A percentile compares a stretch with the other conserved stretches of the same genome.
phyloP scores from a whole-genome alignment of 2,797 vertebrate genomes.

The Leuciscus waleckii region DNA sequence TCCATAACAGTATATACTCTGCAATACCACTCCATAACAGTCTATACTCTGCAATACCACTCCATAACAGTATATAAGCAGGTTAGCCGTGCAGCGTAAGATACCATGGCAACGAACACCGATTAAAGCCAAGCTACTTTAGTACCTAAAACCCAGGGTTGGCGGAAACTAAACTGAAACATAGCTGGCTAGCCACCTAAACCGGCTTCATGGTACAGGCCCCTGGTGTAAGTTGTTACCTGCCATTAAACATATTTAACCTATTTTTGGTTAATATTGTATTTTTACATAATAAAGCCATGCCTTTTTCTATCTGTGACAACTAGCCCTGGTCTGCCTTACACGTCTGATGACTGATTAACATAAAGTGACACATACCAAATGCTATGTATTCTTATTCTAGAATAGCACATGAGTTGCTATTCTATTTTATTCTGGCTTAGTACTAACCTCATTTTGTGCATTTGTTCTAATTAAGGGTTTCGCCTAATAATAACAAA shows the following conservation, averaged over 20 bases:
- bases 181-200: too few species aligned
- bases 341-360: background rate
- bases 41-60: too few species aligned
- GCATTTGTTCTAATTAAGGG: constrained; percentile 14
- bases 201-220: too few species aligned
- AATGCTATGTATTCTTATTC: background rate
- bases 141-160: too few species aligned
- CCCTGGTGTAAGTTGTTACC: background rate
- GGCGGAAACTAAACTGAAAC: too few species aligned
- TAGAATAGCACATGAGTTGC: background rate
- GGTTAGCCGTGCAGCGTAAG: too few species aligned
- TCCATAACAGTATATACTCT: too few species aligned
- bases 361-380: background rate
- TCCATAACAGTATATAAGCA: too few species aligned
- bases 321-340: background rate
- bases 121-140: too few species aligned
- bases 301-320: background rate
- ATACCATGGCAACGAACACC: too few species aligned
- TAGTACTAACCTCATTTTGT: constrained; percentile 6
- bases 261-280: background rate
- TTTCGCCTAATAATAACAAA: constrained; percentile 22
- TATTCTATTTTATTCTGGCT: background rate
- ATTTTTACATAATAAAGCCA: background rate
- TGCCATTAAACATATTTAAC: background rate
- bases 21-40: too few species aligned